Evolutionary conservation across 1,140 invertebrate genomes (phyloP).

Genomic region (Hylyphantes graminicola): DNA sequence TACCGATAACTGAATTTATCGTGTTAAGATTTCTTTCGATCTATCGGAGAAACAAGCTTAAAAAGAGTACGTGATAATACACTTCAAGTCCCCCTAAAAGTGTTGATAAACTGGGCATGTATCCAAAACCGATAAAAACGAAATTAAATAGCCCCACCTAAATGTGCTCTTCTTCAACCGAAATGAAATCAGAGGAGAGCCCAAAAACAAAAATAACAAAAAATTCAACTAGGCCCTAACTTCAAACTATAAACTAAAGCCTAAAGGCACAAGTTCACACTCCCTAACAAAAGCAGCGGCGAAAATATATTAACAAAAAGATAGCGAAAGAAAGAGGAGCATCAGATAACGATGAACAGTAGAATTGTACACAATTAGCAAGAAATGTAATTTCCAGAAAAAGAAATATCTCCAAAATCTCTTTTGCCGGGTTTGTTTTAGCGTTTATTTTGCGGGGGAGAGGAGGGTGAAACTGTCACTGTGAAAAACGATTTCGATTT

Average conservation of each 20-base stretch:
- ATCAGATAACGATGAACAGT: conserved; percentile 39
- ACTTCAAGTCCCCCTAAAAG: background rate
- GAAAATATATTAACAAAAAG: conserved; percentile 10
- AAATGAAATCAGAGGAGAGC: conserved; percentile 34
- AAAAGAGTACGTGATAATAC: conserved; percentile 12
- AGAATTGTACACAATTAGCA: conserved; percentile 41
- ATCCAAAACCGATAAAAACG: conserved; percentile 23
- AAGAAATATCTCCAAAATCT: background rate
- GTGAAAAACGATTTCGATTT: conserved; percentile 54
- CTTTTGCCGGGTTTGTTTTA: background rate
- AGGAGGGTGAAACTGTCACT: conserved; percentile 28
- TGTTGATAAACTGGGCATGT: conserved; percentile 29
- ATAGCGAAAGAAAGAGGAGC: background rate
- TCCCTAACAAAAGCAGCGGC: conserved; percentile 5
- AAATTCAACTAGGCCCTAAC: conserved; percentile 5
- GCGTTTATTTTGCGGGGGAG: conserved; percentile 13
- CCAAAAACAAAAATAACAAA: background rate
- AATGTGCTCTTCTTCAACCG: background rate
- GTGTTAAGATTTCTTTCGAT: conserved; percentile 6
- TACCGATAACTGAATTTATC: conserved; percentile 6
- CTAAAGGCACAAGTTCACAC: background rate
- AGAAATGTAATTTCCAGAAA: conserved; percentile 36
- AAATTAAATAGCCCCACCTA: conserved; percentile 29
- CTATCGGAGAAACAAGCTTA: background rate
- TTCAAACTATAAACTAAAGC: conserved; percentile 5